phyloP scores from a whole-genome alignment of 2,113 vertebrate genomes.

The Lycocorax pyrrhopterus region DNA sequence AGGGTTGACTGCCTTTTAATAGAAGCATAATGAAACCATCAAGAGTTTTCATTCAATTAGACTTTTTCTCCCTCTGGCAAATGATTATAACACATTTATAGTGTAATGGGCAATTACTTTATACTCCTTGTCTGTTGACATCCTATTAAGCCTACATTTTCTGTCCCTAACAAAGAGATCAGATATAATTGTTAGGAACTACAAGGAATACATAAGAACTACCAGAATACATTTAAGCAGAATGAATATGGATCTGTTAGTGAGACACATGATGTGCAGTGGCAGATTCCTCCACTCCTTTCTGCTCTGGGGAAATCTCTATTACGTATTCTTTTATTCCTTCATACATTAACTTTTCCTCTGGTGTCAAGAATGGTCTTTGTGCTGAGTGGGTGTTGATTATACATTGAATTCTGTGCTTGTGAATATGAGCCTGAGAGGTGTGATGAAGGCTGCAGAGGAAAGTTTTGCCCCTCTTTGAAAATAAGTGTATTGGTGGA shows the following conservation, averaged over 20 bases:
- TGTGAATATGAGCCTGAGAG: not conserved
- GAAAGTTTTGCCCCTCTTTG: not conserved
- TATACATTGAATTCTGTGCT: not conserved
- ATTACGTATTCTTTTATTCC: not conserved
- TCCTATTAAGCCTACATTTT: conserved; percentile 58
- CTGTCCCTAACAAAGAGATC: conserved; percentile 55
- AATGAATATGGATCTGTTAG: conserved; percentile 7
- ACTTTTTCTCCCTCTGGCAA: conserved; percentile 46
- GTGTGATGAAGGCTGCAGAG: not conserved
- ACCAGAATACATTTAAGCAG: conserved; percentile 43
- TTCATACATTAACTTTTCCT: conserved; percentile 10
- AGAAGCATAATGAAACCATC: conserved; percentile 70
- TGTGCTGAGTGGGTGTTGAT: conserved; percentile 1
- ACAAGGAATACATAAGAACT: not conserved
- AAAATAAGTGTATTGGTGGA: accelerated
- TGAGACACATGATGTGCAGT: not conserved
- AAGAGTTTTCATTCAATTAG: conserved; percentile 69
- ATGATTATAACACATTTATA: conserved; percentile 56
- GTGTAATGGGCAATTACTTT: conserved; percentile 56
- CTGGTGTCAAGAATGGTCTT: conserved; percentile 31
- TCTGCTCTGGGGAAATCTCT: conserved; percentile 19
- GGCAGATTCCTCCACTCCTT: conserved; percentile 13
- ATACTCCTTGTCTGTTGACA: conserved; percentile 56
- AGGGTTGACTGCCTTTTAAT: conserved; percentile 21
- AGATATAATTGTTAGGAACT: conserved; percentile 34